Base-by-base conservation (phyloP, 2,113 vertebrate species). In the Psilopogon haemacephalus region DNA sequence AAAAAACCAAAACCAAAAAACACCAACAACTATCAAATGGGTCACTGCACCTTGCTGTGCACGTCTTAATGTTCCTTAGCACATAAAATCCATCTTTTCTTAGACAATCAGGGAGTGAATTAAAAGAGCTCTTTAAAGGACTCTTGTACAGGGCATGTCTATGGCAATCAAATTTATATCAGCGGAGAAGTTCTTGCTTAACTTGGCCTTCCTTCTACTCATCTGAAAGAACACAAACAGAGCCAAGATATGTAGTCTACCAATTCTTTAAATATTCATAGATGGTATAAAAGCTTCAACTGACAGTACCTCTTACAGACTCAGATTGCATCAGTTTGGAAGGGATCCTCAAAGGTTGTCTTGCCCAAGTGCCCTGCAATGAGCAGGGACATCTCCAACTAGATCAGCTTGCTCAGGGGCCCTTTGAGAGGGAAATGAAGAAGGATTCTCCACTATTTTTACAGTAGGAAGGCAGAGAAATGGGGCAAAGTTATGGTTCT, bases 391-490 rank as follows among this genome's bases (percentile, higher is more conserved):
- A 50, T 26, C 46, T 48, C 46, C 23, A 50, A 50, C 48, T 24
- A 50, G 48, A 26, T 26, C 23, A 50, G 48, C 12, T 24, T 50
- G 48, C 12, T 50, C 23, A 50, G 48, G 48, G 48, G 12, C 6
- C n/a, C 10, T 38, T 35, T 84, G 40, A 46, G 9, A 0, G 0
- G 62, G 33, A 71, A 65, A 52, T 4, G 4, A 15, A 56, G 30
- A 7, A 54, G 2, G 14, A 77, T 73, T 92, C 8, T 11, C 15
- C 1, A 0, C 6, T 63, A 16, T 1, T 1, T 15, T 80, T 80
- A 42, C 6, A 80, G 23, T 33, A 90, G 55, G 17, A 56, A 14
- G 27, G 8, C 58, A n/a, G 38, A 81, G 42, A 88, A 21, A 12
- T 8, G 6, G 5, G 6, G 5, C 0, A 0, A 69, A 7, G 12